These are phyloP conservation scores for Andrena flavipes DNA, from an alignment of 2,888 invertebrate species.

Conservation along the genomic window DNA sequence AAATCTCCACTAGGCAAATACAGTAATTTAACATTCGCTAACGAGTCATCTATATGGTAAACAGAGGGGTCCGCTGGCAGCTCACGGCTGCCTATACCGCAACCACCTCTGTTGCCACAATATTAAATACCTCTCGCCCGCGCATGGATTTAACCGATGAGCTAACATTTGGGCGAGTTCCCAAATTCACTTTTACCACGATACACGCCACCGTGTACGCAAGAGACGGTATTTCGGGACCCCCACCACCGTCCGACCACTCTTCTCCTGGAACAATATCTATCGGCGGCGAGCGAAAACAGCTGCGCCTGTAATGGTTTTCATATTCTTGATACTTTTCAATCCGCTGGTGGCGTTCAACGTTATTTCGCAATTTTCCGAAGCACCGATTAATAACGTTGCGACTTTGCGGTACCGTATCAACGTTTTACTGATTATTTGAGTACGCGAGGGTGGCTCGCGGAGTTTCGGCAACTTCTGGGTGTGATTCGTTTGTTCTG, in stretches of 20 bases:
- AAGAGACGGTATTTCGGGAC: conserved; percentile 40
- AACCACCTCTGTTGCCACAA: conserved; percentile 74
- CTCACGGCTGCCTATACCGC: conserved; percentile 75
- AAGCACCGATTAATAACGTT: not conserved
- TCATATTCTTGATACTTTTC: conserved; percentile 15
- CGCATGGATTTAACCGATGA: conserved; percentile 77
- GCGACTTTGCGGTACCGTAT: no score
- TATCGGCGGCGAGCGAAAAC: conserved; percentile 31
- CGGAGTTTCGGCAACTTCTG: no score
- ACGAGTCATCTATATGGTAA: conserved; percentile 84
- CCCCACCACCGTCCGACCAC: not conserved
- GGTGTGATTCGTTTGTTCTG: no score
- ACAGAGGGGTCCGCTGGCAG: conserved; percentile 78
- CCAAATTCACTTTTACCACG: conserved; percentile 76
- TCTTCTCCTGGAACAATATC: conserved; percentile 41
- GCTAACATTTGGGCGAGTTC: conserved; percentile 76
- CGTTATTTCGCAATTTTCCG: not conserved
- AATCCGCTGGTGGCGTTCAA: not conserved
- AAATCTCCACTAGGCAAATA: conserved; percentile 82
- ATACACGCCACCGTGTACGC: conserved; percentile 63
- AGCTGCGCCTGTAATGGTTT: conserved; percentile 32
- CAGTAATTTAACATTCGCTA: conserved; percentile 83
- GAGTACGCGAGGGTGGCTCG: no score
- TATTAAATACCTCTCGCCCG: conserved; percentile 73
- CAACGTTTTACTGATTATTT: no score